Conservation (phyloP, 2,888 invertebrate species). For the Caradrina clavipalpis region DNA sequence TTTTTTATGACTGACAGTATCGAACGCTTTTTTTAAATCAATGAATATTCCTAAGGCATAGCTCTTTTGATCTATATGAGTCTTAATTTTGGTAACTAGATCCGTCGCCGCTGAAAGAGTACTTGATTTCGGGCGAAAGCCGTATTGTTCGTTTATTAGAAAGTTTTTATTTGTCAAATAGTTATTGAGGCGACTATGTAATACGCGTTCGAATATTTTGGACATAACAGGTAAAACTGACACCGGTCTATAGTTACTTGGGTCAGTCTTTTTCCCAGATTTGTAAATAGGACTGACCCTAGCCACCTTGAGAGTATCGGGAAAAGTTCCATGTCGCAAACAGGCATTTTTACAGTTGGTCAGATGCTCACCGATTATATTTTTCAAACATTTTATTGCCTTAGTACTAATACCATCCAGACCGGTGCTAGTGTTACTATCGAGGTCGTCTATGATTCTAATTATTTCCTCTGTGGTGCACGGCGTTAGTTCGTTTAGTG, state of each 20-base stretch:
- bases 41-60: too few species aligned
- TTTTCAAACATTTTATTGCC: not conserved
- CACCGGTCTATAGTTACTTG: constrained; percentile 51
- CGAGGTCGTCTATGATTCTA: constrained; percentile 3
- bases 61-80: too few species aligned
- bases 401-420: not conserved
- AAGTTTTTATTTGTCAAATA: not conserved
- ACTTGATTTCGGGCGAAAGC: too few species aligned
- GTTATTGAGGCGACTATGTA: constrained; percentile 12
- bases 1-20: too few species aligned
- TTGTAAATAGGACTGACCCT: too few species aligned
- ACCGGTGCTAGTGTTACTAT: not conserved
- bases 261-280: constrained; percentile 44
- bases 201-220: constrained; percentile 25
- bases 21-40: too few species aligned
- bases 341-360: not conserved
- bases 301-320: constrained; percentile 38
- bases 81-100: too few species aligned
- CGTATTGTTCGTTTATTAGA: not conserved
- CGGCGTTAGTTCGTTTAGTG: not conserved
- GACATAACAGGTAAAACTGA: constrained; percentile 26
- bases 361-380: too few species aligned
- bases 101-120: too few species aligned
- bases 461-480: not conserved
- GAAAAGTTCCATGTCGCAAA: not conserved